Conservation (phyloP, 2,888 invertebrate genomes). For the Bellardia pandia region DNA sequence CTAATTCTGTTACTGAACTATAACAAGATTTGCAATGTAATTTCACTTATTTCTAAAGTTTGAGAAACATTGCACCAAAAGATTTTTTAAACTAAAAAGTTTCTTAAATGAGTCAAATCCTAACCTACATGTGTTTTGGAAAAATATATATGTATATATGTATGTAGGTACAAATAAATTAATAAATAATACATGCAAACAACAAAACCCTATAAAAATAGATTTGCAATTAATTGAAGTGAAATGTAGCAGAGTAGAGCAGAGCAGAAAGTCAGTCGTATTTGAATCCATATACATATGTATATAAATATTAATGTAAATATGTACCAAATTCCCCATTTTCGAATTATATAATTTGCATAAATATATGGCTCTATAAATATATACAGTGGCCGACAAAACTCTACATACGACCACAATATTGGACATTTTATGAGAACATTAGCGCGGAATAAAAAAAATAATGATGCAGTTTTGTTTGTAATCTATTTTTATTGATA, state of each 20-base stretch:
- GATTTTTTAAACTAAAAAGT: neutral
- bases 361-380: neutral
- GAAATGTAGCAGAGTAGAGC: constrained; percentile 17
- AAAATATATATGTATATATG: neutral
- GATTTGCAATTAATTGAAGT: constrained; percentile 20
- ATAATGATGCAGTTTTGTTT: too few species aligned
- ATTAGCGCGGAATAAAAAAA: too few species aligned
- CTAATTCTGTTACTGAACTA: too few species aligned
- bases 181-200: neutral
- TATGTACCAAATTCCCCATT: neutral
- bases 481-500: too few species aligned
- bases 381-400: too few species aligned
- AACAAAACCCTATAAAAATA: constrained; percentile 8
- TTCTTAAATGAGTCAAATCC: constrained; percentile 8
- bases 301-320: neutral
- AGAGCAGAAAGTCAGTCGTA: constrained; percentile 22
- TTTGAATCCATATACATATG: too few species aligned
- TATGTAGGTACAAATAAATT: neutral
- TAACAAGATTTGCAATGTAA: too few species aligned
- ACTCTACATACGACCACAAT: too few species aligned
- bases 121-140: constrained; percentile 33
- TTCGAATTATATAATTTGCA: constrained; percentile 24
- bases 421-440: too few species aligned
- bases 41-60: too few species aligned
- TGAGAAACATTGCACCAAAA: neutral